phyloP scores from a whole-genome alignment of 2,113 vertebrate genomes.

The Origma solitaria region DNA sequence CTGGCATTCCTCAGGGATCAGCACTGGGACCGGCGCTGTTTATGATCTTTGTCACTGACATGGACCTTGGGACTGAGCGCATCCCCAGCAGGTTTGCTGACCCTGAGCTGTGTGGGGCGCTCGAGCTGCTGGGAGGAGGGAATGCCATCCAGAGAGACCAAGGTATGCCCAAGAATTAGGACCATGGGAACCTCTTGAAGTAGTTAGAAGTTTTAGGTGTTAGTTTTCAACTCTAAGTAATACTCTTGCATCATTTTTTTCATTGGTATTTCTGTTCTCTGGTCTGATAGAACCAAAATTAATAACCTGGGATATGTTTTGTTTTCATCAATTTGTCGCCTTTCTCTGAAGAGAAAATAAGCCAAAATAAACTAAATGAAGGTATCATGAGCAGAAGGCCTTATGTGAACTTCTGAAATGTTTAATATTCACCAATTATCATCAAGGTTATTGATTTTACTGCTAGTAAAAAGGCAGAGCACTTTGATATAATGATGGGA shows the following conservation, averaged over 20 bases:
- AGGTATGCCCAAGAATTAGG: neutral
- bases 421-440: neutral
- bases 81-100: neutral
- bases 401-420: neutral
- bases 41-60: neutral
- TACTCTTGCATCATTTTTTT: neutral
- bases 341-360: neutral
- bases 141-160: neutral
- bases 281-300: neutral
- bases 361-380: neutral
- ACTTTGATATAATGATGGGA: neutral
- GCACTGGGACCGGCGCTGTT: accelerated
- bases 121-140: neutral
- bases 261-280: neutral
- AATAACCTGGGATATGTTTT: neutral
- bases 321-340: neutral
- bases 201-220: neutral
- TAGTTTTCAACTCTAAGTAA: neutral
- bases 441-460: neutral
- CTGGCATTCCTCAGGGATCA: neutral
- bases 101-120: neutral
- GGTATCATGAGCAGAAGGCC: neutral
- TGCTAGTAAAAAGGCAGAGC: neutral
- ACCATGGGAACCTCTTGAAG: neutral
- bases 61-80: neutral